Evolutionary conservation across 2,888 invertebrate genomes (phyloP).

Genomic region (Trypoxylon attenuatum): DNA sequence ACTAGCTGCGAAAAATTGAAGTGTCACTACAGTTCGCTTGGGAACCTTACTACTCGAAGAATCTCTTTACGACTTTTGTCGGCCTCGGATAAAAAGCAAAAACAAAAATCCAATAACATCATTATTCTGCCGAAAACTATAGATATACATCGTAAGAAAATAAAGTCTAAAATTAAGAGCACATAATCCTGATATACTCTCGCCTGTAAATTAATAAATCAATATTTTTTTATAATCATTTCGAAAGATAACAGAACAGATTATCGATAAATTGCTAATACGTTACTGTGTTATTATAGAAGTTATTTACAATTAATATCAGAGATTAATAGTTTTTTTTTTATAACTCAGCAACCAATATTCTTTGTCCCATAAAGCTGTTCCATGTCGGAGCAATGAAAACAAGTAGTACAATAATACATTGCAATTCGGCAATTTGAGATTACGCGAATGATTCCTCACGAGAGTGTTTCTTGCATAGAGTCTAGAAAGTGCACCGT

Average conservation of each 20-base stretch:
- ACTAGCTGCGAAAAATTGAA: too few species aligned
- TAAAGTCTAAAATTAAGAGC: too few species aligned
- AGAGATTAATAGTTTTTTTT: constrained; percentile 33
- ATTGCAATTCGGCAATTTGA: constrained; percentile 23
- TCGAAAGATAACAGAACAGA: constrained; percentile 17
- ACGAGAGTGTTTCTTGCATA: constrained; percentile 30
- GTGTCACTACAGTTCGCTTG: too few species aligned
- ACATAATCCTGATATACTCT: too few species aligned
- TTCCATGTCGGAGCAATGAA: constrained; percentile 28
- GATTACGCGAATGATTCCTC: constrained; percentile 26
- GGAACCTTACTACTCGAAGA: too few species aligned
- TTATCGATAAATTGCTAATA: constrained; percentile 40
- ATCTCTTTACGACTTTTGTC: too few species aligned
- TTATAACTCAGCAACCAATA: constrained; percentile 32
- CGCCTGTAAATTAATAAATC: constrained; percentile 8
- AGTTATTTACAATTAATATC: constrained; percentile 52
- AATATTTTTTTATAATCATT: constrained; percentile 10
- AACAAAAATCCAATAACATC: too few species aligned
- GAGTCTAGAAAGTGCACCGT: constrained; percentile 40
- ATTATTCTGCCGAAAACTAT: too few species aligned
- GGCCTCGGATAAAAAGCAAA: too few species aligned
- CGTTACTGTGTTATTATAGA: constrained; percentile 34
- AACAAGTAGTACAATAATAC: constrained; percentile 17
- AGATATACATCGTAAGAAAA: too few species aligned
- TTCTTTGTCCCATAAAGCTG: constrained; percentile 28